These are phyloP conservation scores for Ecliptopera silaceata DNA, from an alignment of 2,888 invertebrate genomes.

Conservation along the genomic window DNA sequence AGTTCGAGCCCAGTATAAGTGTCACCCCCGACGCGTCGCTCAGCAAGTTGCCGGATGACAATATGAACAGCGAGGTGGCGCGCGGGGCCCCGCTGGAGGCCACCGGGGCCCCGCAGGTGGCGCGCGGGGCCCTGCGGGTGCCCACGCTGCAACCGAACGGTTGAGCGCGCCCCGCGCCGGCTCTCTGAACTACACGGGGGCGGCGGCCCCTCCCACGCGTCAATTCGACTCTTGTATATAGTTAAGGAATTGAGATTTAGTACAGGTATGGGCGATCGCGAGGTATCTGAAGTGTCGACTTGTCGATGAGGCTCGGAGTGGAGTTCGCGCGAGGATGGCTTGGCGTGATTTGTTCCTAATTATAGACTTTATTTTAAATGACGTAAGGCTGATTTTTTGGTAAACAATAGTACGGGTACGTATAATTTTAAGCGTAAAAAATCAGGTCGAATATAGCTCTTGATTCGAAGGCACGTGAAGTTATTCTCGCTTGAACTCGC, in stretches of 20 bases:
- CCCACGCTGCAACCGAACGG: slow-evolving; percentile 77
- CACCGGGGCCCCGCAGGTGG: slow-evolving; percentile 54
- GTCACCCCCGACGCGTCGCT: slow-evolving; percentile 50
- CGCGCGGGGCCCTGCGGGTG: slow-evolving; percentile 52
- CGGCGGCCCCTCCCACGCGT: slow-evolving; percentile 62
- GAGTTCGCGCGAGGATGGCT: slow-evolving; percentile 64
- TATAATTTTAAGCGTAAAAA: slow-evolving; percentile 40
- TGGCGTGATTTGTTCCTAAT: slow-evolving; percentile 73
- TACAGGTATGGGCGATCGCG: slow-evolving; percentile 54
- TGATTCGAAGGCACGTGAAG: slow-evolving; percentile 50
- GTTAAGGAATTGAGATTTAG: slow-evolving; percentile 62
- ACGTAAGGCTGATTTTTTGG: slow-evolving; percentile 73
- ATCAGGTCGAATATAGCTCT: slow-evolving; percentile 48
- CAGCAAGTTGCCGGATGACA: slow-evolving; percentile 72
- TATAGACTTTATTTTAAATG: slow-evolving; percentile 74
- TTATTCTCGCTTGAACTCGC: slow-evolving; percentile 57
- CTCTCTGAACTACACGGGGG: slow-evolving; percentile 66
- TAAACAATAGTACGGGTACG: slow-evolving; percentile 73
- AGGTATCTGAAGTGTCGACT: slow-evolving; percentile 35
- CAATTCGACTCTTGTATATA: slow-evolving; percentile 54
- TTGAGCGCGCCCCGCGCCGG: slow-evolving; percentile 50
- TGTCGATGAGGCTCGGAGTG: slow-evolving; percentile 51
- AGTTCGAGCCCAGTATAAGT: too few relatives aligned
- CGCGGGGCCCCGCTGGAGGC: slow-evolving; percentile 56
- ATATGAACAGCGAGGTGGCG: slow-evolving; percentile 75